Percentiles rank a stretch among this genome's conserved stretches.
phyloP scores from a whole-genome alignment of 2,113 vertebrate species.

The Meriones unguiculatus region DNA sequence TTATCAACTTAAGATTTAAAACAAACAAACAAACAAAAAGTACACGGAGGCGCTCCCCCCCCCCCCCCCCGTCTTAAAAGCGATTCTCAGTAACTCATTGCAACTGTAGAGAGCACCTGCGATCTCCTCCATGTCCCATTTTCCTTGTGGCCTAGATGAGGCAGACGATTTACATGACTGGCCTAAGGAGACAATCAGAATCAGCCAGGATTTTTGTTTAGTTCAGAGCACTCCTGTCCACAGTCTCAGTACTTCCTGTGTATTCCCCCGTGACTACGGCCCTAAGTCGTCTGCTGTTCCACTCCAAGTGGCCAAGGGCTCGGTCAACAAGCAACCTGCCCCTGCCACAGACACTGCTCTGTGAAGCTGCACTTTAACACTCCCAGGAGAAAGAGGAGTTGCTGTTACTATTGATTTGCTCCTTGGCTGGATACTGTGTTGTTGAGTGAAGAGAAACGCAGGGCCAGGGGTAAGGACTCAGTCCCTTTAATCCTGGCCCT shows the following conservation, averaged over 20 bases:
- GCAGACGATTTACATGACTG: conserved; percentile 24
- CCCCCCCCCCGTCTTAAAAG: background rate
- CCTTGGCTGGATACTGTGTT: conserved; percentile 36
- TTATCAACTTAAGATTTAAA: conserved; percentile 9
- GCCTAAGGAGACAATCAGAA: conserved; percentile 41
- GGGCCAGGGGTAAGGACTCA: background rate
- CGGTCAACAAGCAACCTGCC: background rate
- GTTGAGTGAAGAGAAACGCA: conserved; percentile 55
- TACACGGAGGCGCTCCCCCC: background rate
- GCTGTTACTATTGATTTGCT: conserved; percentile 59
- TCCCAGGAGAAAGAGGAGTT: conserved; percentile 40
- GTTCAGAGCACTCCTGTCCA: background rate
- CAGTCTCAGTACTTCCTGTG: background rate
- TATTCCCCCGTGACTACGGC: background rate
- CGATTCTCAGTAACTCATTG: background rate
- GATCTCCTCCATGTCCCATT: background rate
- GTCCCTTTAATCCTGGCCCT: conserved; percentile 6
- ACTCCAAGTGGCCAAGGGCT: conserved; percentile 10
- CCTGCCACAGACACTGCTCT: conserved; percentile 12
- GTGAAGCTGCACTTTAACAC: conserved; percentile 38
- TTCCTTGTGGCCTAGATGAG: background rate
- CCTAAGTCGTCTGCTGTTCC: background rate
- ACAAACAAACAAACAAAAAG: background rate
- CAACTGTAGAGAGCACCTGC: background rate
- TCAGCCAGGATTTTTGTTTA: background rate